Evolutionary conservation across 2,797 vertebrate genomes (phyloP).

Genomic region (Corythornis leucogaster): DNA sequence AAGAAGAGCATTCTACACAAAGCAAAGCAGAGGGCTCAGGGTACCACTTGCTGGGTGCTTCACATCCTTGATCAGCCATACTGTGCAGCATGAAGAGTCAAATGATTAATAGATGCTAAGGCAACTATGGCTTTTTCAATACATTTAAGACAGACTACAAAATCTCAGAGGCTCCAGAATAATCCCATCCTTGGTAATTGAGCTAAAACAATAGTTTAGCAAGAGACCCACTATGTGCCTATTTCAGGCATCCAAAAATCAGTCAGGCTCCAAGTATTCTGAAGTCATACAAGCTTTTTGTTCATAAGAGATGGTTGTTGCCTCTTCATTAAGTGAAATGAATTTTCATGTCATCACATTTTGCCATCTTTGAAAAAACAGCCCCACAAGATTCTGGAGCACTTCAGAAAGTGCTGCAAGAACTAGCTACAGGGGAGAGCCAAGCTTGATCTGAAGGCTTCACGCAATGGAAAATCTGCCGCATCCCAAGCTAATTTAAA

Average conservation of each 20-base stretch:
- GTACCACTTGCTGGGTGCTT: background rate
- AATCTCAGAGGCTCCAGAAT: background rate
- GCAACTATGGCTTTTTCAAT: background rate
- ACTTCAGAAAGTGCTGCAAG: background rate
- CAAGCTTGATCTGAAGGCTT: constrained; percentile 53
- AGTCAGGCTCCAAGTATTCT: background rate
- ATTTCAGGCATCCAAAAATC: constrained; percentile 1
- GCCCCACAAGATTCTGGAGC: constrained; percentile 10
- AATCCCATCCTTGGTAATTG: background rate
- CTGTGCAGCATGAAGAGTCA: background rate
- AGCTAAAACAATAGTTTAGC: constrained; percentile 6
- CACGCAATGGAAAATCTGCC: constrained; percentile 59
- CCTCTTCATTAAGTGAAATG: constrained; percentile 43
- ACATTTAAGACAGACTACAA: background rate
- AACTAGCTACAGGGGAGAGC: constrained; percentile 3
- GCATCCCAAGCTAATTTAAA: constrained; percentile 58
- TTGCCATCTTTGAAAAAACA: constrained; percentile 19
- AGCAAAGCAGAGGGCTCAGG: background rate
- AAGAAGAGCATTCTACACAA: background rate
- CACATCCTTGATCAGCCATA: background rate
- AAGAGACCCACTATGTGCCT: background rate
- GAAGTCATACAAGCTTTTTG: background rate
- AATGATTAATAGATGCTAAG: background rate
- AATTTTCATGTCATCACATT: constrained; percentile 51
- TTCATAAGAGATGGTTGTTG: constrained; percentile 14